A percentile compares a stretch with the other conserved stretches of the same genome.
Conservation (phyloP, 2,797 vertebrate species). For the Pelodytes ibericus region DNA sequence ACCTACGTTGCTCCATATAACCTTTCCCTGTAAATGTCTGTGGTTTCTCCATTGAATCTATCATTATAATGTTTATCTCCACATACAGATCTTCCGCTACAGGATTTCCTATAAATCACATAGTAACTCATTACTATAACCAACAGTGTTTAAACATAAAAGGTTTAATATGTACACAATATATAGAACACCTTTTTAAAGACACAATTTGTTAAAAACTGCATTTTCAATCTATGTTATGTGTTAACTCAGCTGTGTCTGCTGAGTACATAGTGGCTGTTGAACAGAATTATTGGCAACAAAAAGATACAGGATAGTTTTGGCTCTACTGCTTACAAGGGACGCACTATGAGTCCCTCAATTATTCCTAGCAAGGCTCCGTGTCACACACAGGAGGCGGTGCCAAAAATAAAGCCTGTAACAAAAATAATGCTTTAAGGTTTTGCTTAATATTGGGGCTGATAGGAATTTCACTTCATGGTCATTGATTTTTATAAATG, state of each 20-base stretch:
- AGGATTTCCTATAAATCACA: not conserved
- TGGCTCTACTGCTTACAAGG: not conserved
- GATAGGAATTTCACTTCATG: not conserved
- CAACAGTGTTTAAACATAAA: no score
- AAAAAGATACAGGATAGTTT: not conserved
- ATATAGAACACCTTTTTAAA: no score
- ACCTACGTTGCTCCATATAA: not conserved
- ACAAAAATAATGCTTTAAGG: no score
- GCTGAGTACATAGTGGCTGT: not conserved
- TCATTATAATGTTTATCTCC: no score
- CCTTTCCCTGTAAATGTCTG: not conserved
- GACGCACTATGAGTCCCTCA: not conserved
- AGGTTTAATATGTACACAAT: no score
- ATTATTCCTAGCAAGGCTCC: not conserved
- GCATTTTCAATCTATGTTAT: not conserved
- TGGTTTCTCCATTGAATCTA: not conserved
- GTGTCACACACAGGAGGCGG: not conserved
- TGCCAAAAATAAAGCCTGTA: not conserved
- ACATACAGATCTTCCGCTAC: no score
- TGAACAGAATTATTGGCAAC: not conserved
- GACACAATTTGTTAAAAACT: no score
- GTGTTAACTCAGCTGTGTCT: not conserved
- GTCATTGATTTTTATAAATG: not conserved
- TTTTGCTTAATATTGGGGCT: no score
- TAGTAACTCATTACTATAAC: no score